These are phyloP conservation scores for Columba livia DNA, from an alignment of 2,113 vertebrate species.

Conservation along the genomic window DNA sequence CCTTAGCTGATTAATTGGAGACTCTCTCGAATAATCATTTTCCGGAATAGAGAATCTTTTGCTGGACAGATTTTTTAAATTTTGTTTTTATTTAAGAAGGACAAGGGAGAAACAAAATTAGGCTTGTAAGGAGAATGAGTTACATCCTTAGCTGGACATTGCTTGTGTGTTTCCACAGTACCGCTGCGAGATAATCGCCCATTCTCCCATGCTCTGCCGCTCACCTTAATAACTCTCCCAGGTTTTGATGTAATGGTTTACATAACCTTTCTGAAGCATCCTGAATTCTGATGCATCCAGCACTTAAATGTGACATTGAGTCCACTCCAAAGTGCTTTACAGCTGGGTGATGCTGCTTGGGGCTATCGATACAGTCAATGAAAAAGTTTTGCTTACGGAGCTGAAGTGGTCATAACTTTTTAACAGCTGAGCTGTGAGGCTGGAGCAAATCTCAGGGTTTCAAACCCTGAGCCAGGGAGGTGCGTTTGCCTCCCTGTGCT, in stretches of 20 bases:
- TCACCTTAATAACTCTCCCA: conserved; percentile 53
- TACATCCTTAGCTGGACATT: conserved; percentile 15
- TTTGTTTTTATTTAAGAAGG: not conserved
- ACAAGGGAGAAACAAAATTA: not conserved
- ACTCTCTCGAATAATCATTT: not conserved
- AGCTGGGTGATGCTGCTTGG: not conserved
- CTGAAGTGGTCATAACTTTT: not conserved
- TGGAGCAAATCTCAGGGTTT: not conserved
- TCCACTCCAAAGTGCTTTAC: conserved; percentile 13
- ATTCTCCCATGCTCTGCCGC: conserved; percentile 49
- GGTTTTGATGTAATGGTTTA: conserved; percentile 59
- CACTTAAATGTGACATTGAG: conserved; percentile 52
- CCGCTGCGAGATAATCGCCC: conserved; percentile 48
- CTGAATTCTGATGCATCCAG: conserved; percentile 34
- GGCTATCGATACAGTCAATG: not conserved
- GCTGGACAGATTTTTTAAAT: not conserved
- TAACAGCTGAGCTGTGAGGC: not conserved
- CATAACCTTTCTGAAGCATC: conserved; percentile 54
- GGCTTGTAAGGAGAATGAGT: conserved; percentile 33
- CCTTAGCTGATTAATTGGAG: not conserved
- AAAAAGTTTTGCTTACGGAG: not conserved
- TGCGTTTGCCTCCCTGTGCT: not conserved
- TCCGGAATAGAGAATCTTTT: not conserved
- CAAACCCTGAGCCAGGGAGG: rapidly evolving
- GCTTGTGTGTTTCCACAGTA: not conserved